These are phyloP conservation scores for Drosophila tanythrix DNA, from an alignment of 2,888 invertebrate genomes.

Conservation along the genomic window DNA sequence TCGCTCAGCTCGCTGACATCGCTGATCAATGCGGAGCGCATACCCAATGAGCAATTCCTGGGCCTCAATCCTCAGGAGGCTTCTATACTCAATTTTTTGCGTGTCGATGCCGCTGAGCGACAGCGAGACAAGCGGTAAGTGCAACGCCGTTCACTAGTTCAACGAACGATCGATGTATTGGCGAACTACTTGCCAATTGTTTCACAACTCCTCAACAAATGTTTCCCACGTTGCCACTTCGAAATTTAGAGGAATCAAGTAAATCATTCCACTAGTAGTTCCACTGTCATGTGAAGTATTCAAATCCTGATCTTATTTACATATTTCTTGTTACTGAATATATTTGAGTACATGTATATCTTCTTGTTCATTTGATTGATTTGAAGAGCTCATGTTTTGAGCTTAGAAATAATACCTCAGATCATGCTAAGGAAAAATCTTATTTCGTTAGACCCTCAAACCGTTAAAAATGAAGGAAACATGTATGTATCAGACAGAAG, in stretches of 20 bases:
- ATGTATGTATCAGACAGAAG: not conserved
- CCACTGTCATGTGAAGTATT: not conserved
- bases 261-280: not conserved
- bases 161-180: not conserved
- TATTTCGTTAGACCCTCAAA: not conserved
- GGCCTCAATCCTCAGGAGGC: conserved; percentile 86
- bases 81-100: conserved; percentile 88
- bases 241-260: not conserved
- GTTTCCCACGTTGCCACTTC: not conserved
- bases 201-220: not conserved
- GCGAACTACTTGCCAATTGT: not conserved
- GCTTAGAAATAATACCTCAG: not conserved
- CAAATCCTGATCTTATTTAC: not conserved
- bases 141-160: not conserved
- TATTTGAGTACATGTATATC: not conserved
- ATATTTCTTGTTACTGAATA: not conserved
- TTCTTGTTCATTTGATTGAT: not conserved
- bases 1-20: conserved; percentile 82
- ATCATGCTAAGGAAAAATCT: not conserved
- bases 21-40: conserved; percentile 87
- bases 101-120: conserved; percentile 87
- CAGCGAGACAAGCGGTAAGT: conserved; percentile 88
- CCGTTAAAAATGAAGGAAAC: not conserved
- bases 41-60: conserved; percentile 86
- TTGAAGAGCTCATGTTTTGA: not conserved